These are phyloP conservation scores for Hedya salicella DNA, from an alignment of 2,888 invertebrate genomes.

Conservation along the genomic window DNA sequence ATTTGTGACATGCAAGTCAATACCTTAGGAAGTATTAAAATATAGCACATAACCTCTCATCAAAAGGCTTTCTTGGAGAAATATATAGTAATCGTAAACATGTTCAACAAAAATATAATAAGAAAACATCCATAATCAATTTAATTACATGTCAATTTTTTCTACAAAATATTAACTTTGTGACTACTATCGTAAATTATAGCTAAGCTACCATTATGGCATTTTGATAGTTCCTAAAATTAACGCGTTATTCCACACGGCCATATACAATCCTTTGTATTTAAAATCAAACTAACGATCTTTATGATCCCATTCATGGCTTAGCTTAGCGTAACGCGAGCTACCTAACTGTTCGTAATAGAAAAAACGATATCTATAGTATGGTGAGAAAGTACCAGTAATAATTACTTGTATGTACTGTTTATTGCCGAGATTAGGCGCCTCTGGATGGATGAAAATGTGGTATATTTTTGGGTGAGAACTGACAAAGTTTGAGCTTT, in stretches of 20 bases:
- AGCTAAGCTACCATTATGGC: background rate
- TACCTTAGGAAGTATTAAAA: background rate
- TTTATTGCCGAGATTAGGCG: too few species aligned
- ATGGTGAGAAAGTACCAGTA: too few species aligned
- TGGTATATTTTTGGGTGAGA: too few species aligned
- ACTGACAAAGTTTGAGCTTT: too few species aligned
- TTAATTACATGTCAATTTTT: constrained; percentile 12
- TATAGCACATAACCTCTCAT: background rate
- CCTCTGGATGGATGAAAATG: too few species aligned
- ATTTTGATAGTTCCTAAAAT: background rate
- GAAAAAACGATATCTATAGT: too few species aligned
- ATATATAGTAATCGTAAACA: too few species aligned
- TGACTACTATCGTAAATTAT: background rate
- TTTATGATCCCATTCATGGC: too few species aligned
- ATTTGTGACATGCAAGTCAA: background rate
- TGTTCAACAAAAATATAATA: background rate
- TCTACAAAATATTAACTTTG: background rate
- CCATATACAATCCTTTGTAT: background rate
- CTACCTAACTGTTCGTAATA: too few species aligned
- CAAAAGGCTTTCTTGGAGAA: too few species aligned
- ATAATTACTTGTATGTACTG: too few species aligned
- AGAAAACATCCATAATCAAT: background rate
- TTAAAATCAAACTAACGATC: background rate
- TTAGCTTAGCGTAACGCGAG: too few species aligned
- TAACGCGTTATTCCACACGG: background rate